These are phyloP conservation scores for Bos indicus DNA, from an alignment of 2,113 vertebrate genomes.

Conservation along the genomic window DNA sequence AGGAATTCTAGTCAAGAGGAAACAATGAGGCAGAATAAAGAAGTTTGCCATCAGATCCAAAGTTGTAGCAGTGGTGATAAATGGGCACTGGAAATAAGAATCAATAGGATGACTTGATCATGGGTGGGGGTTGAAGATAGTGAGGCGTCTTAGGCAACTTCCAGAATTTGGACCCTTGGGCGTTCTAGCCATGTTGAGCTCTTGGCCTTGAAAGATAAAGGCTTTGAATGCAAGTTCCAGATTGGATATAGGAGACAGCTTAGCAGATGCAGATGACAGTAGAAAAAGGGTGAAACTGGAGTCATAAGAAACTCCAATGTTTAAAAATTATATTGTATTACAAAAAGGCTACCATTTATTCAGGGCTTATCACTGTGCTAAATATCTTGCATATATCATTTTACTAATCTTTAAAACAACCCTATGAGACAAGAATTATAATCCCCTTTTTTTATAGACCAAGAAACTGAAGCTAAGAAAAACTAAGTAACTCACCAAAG, in stretches of 20 bases:
- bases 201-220: neutral
- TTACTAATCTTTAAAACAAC: neutral
- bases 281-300: neutral
- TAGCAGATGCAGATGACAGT: neutral
- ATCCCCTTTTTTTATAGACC: neutral
- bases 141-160: neutral
- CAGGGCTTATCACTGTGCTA: neutral
- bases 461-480: neutral
- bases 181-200: neutral
- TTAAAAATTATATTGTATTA: neutral
- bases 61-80: neutral
- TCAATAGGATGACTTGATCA: neutral
- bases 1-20: neutral
- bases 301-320: neutral
- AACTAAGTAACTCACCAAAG: neutral
- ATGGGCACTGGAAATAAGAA: neutral
- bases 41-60: neutral
- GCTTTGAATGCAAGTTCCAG: neutral
- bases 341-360: neutral
- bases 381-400: neutral
- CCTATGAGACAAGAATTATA: neutral
- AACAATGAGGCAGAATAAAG: neutral
- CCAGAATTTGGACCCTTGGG: neutral
- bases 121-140: neutral
- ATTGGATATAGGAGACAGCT: neutral